phyloP scores from a whole-genome alignment of 2,888 invertebrate genomes.

The Lampropteryx suffumata region DNA sequence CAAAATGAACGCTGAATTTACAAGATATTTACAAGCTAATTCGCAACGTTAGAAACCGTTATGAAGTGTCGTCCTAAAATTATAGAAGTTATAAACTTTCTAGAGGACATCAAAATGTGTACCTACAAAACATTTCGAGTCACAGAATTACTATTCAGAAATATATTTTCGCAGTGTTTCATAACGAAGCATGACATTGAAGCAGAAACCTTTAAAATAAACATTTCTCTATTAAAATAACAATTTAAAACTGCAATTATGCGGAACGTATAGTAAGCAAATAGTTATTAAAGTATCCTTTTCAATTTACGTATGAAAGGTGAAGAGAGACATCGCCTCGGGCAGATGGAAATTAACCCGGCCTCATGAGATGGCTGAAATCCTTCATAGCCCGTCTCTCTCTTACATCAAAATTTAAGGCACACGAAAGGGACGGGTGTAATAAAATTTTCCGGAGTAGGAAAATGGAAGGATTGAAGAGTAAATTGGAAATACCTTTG shows the following conservation, averaged over 20 bases:
- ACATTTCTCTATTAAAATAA: slow-evolving; percentile 7
- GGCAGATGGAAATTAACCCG: slow-evolving; percentile 77
- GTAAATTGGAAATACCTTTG: slow-evolving; percentile 82
- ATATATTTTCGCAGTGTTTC: too few species aligned
- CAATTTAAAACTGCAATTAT: slow-evolving; percentile 36
- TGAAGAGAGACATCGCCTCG: slow-evolving; percentile 62
- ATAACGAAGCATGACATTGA: background rate
- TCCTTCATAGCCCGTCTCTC: slow-evolving; percentile 49
- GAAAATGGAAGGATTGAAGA: slow-evolving; percentile 79
- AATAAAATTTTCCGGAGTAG: slow-evolving; percentile 69
- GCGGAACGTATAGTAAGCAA: slow-evolving; percentile 36
- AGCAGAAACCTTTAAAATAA: background rate
- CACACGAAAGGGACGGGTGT: slow-evolving; percentile 56
- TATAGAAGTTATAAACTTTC: too few species aligned
- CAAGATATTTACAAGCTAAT: too few species aligned
- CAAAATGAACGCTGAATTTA: too few species aligned
- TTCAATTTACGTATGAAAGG: slow-evolving; percentile 74
- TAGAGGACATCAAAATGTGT: too few species aligned
- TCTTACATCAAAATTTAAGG: slow-evolving; percentile 44
- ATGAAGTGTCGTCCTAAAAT: too few species aligned
- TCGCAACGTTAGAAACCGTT: too few species aligned
- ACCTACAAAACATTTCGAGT: too few species aligned
- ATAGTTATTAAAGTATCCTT: slow-evolving; percentile 64
- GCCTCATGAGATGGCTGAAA: slow-evolving; percentile 64
- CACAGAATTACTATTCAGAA: too few species aligned